Conservation (phyloP, 1,140 invertebrate species). For the Bombus haemorrhoidalis region DNA sequence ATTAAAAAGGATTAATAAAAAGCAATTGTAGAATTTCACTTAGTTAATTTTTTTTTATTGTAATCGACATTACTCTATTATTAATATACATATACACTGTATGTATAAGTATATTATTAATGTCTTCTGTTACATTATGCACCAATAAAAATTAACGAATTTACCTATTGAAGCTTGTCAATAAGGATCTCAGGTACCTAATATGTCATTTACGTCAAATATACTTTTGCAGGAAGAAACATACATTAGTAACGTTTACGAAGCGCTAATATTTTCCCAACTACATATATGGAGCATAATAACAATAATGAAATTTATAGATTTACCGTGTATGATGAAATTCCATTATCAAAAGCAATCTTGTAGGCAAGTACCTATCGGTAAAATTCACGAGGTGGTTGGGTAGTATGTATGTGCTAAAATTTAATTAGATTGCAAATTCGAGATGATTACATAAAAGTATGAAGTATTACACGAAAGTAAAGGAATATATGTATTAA, state of each 20-base stretch:
- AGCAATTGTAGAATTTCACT: too few species aligned
- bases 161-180: background rate
- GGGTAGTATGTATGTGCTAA: background rate
- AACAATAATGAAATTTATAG: conserved; percentile 27
- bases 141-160: background rate
- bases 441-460: background rate
- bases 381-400: background rate
- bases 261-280: conserved; percentile 24
- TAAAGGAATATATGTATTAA: background rate
- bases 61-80: too few species aligned
- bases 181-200: background rate
- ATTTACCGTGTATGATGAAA: background rate
- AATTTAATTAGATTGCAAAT: conserved; percentile 55
- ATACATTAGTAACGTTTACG: conserved; percentile 3
- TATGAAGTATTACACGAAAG: background rate
- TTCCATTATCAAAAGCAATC: conserved; percentile 1
- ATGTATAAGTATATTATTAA: too few species aligned
- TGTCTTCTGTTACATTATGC: background rate
- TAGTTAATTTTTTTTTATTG: too few species aligned
- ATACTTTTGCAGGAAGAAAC: background rate
- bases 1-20: too few species aligned
- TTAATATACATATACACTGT: too few species aligned
- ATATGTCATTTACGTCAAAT: background rate
- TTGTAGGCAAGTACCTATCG: background rate
- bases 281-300: conserved; percentile 25